Percentiles rank a stretch among this genome's conserved stretches.
Conservation (phyloP, 2,113 vertebrate genomes). For the Chauna torquata region DNA sequence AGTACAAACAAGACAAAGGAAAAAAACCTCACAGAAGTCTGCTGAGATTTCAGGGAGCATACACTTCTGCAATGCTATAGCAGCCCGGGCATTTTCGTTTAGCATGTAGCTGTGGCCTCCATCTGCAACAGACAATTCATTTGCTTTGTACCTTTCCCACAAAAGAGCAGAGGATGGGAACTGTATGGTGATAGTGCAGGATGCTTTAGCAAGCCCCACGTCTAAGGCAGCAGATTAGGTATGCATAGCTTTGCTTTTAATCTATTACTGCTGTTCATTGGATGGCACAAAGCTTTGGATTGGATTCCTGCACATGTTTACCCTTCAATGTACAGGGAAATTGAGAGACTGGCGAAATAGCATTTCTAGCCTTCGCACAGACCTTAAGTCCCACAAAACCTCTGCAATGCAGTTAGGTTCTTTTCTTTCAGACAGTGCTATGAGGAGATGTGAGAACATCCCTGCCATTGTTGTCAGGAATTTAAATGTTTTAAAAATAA, state of each 20-base stretch:
- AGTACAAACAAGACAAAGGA: background rate
- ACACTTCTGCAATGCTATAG: background rate
- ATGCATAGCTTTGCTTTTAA: background rate
- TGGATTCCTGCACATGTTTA: background rate
- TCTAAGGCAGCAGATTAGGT: background rate
- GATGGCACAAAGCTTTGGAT: background rate
- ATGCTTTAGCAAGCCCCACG: background rate
- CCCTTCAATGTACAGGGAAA: background rate
- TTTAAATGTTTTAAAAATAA: background rate
- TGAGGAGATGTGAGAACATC: background rate
- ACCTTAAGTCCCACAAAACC: background rate
- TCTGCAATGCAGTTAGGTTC: constrained; percentile 23
- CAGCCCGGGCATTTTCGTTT: background rate
- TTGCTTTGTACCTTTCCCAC: background rate
- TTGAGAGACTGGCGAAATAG: background rate
- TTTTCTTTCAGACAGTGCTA: background rate
- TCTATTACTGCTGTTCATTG: background rate
- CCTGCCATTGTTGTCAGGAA: background rate
- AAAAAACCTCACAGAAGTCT: background rate
- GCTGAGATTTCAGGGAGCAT: background rate
- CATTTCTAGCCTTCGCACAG: background rate
- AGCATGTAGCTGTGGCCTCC: background rate
- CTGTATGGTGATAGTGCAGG: fast-evolving
- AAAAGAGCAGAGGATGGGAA: background rate
- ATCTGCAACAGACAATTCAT: background rate